Base-by-base conservation (phyloP, 64 coral and sea anemone genomes). In the Porites lutea region DNA sequence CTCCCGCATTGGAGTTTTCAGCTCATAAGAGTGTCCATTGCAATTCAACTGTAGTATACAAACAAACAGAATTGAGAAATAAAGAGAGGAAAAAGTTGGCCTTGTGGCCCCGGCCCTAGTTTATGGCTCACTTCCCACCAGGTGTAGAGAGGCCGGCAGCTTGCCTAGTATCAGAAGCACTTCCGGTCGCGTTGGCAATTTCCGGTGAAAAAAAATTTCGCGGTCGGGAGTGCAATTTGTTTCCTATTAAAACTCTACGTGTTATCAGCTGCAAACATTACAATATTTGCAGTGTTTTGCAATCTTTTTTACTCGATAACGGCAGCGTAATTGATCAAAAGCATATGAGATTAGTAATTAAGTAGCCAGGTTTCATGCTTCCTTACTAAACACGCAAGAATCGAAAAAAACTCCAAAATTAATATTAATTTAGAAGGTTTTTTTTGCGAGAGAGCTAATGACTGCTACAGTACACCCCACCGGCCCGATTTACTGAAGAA, bases 111-210 rank as follows among this genome's bases (percentile, higher is more conserved):
- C 54, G 54, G 54, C 4, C 54, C 27, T 37, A 37, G 27, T 1
- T 57, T 57, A 9, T 57, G 54, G 54, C 54, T 12, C 4, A 57
- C 12, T 57, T 57, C 54, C 54, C 54, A 57, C 54, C 12, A 57
- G 54, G 54, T 7, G 54, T 57, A 57, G 54, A 57, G 54, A 37
- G 27, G 27, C 27, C 27, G 1, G 27, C 37, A 76, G 48, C 16
- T 1, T 2, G 73, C 48, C 73, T 76, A 16, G 48, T 76, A 76
- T 76, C 73, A 15, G 5, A 81, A 6, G 78, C 2, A 63, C 58
- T 81, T 81, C 78, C 78, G 78, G 13, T 81, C 58, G 55, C 55
- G 78, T 81, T 81, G 78, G 58, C 78, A 81, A 46, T 57, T 59
- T 64, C 78, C 78, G 55, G 10, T 81, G 22, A 14, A 57, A 81